Percentiles rank a stretch among this genome's conserved stretches.
phyloP scores from a whole-genome alignment of 2,797 vertebrate species.

The Danio kyathit region DNA sequence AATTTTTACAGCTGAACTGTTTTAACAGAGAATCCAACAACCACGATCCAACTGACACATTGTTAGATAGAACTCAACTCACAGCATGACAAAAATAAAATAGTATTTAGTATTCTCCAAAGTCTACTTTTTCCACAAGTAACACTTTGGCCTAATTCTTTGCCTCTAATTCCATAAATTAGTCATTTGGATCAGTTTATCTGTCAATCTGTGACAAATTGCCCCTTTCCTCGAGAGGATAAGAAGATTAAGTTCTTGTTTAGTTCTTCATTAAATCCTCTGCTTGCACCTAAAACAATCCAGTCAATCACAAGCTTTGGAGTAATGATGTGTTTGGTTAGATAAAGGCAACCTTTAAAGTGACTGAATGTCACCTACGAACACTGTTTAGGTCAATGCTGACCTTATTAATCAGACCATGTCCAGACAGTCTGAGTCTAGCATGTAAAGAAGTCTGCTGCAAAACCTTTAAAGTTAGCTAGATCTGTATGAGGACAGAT shows the following conservation, averaged over 20 bases:
- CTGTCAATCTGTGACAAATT: conserved; percentile 66
- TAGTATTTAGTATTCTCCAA: too few relatives aligned
- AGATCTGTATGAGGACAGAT: background rate
- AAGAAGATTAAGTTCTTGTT: conserved; percentile 61
- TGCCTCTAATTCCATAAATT: conserved; percentile 52
- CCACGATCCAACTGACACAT: background rate
- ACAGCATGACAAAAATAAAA: too few relatives aligned
- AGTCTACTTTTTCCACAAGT: background rate
- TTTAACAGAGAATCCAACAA: background rate
- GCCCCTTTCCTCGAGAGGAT: conserved; percentile 49
- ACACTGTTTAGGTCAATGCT: conserved; percentile 10
- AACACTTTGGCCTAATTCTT: conserved; percentile 13
- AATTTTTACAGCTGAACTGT: background rate
- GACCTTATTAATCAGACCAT: conserved; percentile 48
- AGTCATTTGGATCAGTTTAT: conserved; percentile 57
- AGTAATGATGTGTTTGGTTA: conserved; percentile 69
- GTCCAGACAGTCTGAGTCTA: conserved; percentile 19
- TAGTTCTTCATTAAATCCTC: conserved; percentile 71
- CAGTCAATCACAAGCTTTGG: conserved; percentile 69
- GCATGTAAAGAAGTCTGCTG: conserved; percentile 23
- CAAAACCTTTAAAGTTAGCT: background rate
- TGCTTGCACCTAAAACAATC: conserved; percentile 64
- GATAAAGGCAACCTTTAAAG: conserved; percentile 66
- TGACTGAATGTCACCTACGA: conserved; percentile 15
- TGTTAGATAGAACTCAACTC: background rate